Evolutionary conservation across 2,888 invertebrate species (phyloP), one percentile per base, ranked within the genome.

Genomic region (Eurois occulta): DNA sequence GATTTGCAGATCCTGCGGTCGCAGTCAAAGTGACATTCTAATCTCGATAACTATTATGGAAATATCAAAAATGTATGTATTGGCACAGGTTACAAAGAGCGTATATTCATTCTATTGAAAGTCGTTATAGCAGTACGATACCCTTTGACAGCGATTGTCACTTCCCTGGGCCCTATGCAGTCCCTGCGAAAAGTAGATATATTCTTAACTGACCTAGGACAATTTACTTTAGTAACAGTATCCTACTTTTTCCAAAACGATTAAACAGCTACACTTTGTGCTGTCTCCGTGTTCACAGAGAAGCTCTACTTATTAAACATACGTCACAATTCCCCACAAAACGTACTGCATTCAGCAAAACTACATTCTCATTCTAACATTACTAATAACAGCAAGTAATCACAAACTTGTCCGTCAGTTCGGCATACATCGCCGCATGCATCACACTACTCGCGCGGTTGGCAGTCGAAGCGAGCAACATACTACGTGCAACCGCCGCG

Each of bases 371-470:
- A 75, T 62, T 72, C 38, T 32, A 86, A 67, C 70, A 75, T 81
- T 69, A 87, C 78, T 81, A 87, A 86, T 85, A 81, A 75, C 85
- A 78, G 66, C 74, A 75, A 81, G 85, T 78, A 84, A 81, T 86
- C 81, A 78, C 75, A 78, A 84, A 84, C n/a, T 83, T 83, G 32
- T 13, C 60, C 65, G 21, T 21, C 21, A 58, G 72, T 64, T 41
- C 48, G 48, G 38, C 69, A 79, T 86, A 75, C 72, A 84, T 70
- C 24, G 70, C 86, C 58, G 46, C 70, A 13, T 38, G 70, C 60
- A 62, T 66, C 28, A 60, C 64, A 43, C 18, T 55, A 62, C 64
- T 60, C 16, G 41, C 28, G 18, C 52, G 2, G 60, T 18, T 58
- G 67, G 52, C 55, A 48, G 28, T 32, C 46, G 28, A 60, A 75